Evolutionary conservation across 2,113 vertebrate genomes (phyloP).

Genomic region (Daboia siamensis): DNA sequence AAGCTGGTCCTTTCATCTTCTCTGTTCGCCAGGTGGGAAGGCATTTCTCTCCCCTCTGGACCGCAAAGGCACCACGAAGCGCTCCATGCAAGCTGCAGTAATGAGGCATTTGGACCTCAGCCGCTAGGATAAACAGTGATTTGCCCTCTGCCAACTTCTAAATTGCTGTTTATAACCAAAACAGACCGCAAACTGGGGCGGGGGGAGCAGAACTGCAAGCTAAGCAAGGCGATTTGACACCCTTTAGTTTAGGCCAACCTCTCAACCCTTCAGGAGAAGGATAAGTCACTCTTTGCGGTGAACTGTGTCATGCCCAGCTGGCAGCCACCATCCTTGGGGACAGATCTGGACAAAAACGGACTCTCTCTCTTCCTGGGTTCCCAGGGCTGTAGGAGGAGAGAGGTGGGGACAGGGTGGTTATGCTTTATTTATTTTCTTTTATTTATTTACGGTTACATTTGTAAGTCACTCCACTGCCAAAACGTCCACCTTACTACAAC

Average conservation of each 20-base stretch:
- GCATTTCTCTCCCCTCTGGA: not conserved
- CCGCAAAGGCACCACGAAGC: constrained; percentile 47
- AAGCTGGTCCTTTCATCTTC: not conserved
- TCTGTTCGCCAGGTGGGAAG: constrained; percentile 9
- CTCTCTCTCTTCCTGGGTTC: not conserved
- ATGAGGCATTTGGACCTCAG: constrained; percentile 55
- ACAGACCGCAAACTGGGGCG: constrained; percentile 32
- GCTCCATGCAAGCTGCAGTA: constrained; percentile 42
- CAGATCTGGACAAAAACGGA: not conserved
- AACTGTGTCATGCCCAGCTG: not conserved
- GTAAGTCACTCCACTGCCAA: not conserved
- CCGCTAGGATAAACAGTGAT: constrained; percentile 47
- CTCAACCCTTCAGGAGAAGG: not conserved
- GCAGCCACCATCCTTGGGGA: not conserved
- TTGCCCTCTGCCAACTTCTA: constrained; percentile 49
- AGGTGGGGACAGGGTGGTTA: not conserved
- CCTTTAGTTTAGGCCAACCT: constrained; percentile 27
- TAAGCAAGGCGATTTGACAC: constrained; percentile 41
- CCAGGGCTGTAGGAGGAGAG: not conserved
- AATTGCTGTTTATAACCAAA: constrained; percentile 58
- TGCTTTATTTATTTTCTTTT: not conserved
- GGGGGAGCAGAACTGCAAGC: constrained; percentile 46
- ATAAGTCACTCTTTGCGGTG: not conserved
- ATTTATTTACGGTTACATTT: not conserved
- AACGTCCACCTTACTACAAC: not conserved